These are phyloP conservation scores for Anas capensis DNA, from an alignment of 2,797 vertebrate species.

Conservation along the genomic window DNA sequence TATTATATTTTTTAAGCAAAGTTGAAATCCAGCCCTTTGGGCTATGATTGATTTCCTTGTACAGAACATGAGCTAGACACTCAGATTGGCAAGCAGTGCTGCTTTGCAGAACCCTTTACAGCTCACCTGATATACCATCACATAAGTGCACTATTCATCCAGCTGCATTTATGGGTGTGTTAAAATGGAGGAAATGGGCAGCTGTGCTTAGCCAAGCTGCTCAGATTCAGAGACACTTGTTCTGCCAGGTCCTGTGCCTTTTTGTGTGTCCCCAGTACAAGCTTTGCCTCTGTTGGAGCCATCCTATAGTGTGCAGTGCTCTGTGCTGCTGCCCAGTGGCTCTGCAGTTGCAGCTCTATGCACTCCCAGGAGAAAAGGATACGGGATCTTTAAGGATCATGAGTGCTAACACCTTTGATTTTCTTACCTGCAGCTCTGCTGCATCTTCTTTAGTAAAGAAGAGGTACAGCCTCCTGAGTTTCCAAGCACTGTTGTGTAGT, in stretches of 20 bases:
- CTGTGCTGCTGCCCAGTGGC: background rate
- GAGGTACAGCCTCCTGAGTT: background rate
- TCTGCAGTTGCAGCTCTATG: fast-evolving
- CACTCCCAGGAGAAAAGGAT: background rate
- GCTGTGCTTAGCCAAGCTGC: background rate
- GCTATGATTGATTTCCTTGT: background rate
- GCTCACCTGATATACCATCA: background rate
- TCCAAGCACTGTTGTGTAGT: background rate
- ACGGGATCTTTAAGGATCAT: background rate
- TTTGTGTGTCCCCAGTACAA: too few relatives aligned
- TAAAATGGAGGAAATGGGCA: background rate
- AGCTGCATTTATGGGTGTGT: fast-evolving
- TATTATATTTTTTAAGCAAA: fast-evolving
- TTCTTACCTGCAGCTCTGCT: background rate
- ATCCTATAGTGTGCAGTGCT: background rate
- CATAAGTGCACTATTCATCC: background rate
- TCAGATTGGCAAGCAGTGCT: background rate
- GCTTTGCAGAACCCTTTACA: background rate
- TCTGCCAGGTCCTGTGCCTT: background rate
- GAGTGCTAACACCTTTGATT: background rate
- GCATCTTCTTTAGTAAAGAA: background rate
- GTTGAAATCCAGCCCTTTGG: background rate
- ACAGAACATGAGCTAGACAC: background rate
- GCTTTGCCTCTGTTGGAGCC: background rate
- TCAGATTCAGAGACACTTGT: background rate